Conservation (phyloP, 1,140 invertebrate genomes). For the Kradibia gibbosae region DNA sequence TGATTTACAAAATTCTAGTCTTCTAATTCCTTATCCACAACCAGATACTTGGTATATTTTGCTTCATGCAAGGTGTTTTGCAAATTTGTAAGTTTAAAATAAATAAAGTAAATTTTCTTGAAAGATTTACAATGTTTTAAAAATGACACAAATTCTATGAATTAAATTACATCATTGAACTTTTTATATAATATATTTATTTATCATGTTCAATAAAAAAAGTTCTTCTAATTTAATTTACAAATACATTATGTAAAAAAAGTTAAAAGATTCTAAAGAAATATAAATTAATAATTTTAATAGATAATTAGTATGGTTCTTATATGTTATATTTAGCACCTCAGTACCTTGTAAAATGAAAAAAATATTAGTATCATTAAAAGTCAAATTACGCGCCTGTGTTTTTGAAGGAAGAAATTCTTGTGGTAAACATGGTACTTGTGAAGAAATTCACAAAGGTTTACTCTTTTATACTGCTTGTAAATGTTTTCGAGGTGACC, state of each 20-base stretch:
- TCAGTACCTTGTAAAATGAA: conserved; percentile 64
- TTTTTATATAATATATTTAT: no score
- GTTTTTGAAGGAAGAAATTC: conserved; percentile 67
- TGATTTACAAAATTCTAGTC: conserved; percentile 58
- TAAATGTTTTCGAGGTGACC: conserved; percentile 71
- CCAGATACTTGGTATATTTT: conserved; percentile 74
- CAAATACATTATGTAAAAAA: no score
- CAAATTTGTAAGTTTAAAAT: conserved; percentile 59
- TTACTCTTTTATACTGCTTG: conserved; percentile 73
- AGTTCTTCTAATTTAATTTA: no score
- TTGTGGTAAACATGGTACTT: conserved; percentile 72
- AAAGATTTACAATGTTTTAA: not conserved
- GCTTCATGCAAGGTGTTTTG: conserved; percentile 67
- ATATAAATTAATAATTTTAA: no score
- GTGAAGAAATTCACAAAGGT: conserved; percentile 73
- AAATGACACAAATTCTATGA: no score
- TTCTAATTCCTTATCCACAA: conserved; percentile 74
- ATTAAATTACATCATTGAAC: no score
- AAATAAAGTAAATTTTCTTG: conserved; percentile 31
- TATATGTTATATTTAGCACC: conserved; percentile 56
- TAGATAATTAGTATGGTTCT: no score
- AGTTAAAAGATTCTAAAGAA: no score
- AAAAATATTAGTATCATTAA: conserved; percentile 73
- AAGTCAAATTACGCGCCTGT: conserved; percentile 72
- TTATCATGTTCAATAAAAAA: no score